phyloP scores from a whole-genome alignment of 2,888 invertebrate species.

The Callosobruchus maculatus region DNA sequence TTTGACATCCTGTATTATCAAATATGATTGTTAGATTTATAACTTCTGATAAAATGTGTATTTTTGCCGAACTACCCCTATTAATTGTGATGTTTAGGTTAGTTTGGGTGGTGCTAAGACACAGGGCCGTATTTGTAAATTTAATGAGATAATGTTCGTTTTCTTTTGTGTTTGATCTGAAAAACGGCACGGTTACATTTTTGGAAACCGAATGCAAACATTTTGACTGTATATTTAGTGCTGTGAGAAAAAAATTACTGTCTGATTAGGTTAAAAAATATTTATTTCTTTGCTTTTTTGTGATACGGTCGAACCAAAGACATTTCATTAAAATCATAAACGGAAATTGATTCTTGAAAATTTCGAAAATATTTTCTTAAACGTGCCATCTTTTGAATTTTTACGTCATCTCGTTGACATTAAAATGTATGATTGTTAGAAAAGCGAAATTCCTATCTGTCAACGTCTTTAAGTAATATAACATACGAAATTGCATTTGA shows the following conservation, averaged over 20 bases:
- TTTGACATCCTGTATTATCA: no score
- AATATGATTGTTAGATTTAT: background rate
- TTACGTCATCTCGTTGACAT: conserved; percentile 27
- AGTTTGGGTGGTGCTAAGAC: background rate
- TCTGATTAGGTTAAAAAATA: conserved; percentile 47
- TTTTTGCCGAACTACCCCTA: background rate
- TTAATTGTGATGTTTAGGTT: conserved; percentile 1
- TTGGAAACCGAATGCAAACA: conserved; percentile 38
- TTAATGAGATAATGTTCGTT: conserved; percentile 13
- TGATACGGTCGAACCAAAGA: conserved; percentile 51
- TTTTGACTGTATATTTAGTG: conserved; percentile 50
- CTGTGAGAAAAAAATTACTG: conserved; percentile 45
- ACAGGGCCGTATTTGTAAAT: background rate
- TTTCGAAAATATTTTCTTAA: conserved; percentile 38
- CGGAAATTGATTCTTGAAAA: conserved; percentile 18
- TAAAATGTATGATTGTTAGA: conserved; percentile 28
- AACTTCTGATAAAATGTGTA: background rate
- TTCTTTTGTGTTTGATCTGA: conserved; percentile 31
- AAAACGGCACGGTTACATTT: conserved; percentile 41
- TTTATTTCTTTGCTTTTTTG: conserved; percentile 43
- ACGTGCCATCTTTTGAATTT: conserved; percentile 38
- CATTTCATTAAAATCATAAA: conserved; percentile 25
- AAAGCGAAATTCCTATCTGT: conserved; percentile 9
- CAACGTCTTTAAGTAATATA: background rate
- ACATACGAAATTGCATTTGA: background rate